Evolutionary conservation across 2,113 vertebrate species (phyloP).

Genomic region (Odocoileus virginianus): DNA sequence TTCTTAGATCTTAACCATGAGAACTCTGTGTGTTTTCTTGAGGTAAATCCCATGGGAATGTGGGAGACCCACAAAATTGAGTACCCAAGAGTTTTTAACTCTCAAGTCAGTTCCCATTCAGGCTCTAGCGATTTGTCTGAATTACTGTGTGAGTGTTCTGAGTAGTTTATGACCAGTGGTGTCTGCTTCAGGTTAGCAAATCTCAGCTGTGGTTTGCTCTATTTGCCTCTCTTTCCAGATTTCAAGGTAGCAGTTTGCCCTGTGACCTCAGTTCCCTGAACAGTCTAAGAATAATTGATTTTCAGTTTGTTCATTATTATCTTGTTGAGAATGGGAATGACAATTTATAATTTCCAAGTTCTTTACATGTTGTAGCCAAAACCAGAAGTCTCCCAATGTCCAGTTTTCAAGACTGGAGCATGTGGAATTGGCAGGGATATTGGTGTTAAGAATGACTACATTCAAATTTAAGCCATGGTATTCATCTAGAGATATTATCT

Average conservation of each 20-base stretch:
- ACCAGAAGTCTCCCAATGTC: neutral
- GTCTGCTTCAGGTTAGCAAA: neutral
- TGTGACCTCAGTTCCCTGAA: neutral
- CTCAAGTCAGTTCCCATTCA: neutral
- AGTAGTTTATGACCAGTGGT: neutral
- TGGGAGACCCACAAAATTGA: neutral
- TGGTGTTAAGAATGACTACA: neutral
- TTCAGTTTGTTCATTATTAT: neutral
- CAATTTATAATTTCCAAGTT: neutral
- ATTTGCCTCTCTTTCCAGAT: neutral
- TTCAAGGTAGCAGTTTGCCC: neutral
- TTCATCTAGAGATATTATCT: neutral
- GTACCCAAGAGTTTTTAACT: neutral
- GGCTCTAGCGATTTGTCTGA: neutral
- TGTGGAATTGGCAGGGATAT: neutral
- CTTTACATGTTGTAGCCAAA: neutral
- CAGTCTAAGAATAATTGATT: neutral
- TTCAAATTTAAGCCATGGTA: neutral
- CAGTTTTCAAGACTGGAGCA: neutral
- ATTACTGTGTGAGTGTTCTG: neutral
- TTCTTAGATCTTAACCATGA: neutral
- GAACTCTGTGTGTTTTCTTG: neutral
- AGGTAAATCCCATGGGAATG: neutral
- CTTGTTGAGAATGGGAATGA: neutral
- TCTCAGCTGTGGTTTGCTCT: neutral